Evolutionary conservation across 2,888 invertebrate species (phyloP), one percentile per base, ranked within the genome.

Genomic region (Cosmorhoe ocellata): DNA sequence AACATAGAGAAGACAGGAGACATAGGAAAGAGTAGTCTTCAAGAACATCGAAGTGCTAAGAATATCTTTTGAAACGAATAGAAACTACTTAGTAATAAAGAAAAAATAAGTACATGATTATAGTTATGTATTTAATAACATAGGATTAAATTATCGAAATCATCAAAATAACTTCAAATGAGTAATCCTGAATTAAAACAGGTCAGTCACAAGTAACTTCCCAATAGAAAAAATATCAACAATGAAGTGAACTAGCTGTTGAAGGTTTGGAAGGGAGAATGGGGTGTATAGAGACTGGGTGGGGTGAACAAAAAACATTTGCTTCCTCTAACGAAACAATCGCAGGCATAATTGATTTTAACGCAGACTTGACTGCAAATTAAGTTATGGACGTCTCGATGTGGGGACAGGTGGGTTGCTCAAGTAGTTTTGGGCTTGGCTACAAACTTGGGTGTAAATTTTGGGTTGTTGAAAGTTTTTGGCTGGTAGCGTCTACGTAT

Each of bases 321-420:
- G 82, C 79, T 79, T 72, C 79, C 69, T 79, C 82, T 86, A 88
- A 87, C 88, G 88, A 89, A 89, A 88, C 87, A 88, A 89, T 88
- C 77, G 85, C 84, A 72, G 66, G 80, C 84, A 87, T 88, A 88
- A 89, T 89, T 89, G 88, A 87, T 88, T 89, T 86, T 79, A 86
- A 84, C 79, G 81, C 80, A 74, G 80, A 79, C 71, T 66, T 67
- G 76, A 77, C 83, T 84, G 84, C 77, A 81, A 83, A 85, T 84
- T 77, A 80, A 81, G 80, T 75, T 63, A 51, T 58, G 56, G 59
- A 53, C 51, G 54, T 56, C 52, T 54, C 59, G 59, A 50, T 32
- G 55, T 48, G 48, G 52, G 14, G 56, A 48, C 52, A 57, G 49
- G 57, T 56, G 44, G 44, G 33, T 11, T 7, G 10, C 36, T 39